Evolutionary conservation across 2,888 invertebrate species (phyloP).

Genomic region (Bursaphelenchus okinawaensis): DNA sequence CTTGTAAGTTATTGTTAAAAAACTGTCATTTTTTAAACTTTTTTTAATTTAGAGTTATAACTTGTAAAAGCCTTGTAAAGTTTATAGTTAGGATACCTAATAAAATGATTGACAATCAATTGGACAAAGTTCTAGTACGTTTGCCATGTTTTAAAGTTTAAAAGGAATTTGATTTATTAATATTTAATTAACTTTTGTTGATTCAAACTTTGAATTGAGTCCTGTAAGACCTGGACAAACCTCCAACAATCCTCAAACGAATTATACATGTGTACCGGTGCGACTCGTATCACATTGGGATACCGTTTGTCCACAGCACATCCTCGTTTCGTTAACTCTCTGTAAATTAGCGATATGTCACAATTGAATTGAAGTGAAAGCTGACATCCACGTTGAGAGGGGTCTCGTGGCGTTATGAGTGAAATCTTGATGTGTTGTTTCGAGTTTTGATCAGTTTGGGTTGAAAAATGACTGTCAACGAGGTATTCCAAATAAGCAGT

Average conservation of each 20-base stretch:
- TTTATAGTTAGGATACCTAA: too few relatives aligned
- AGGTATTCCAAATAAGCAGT: constrained; percentile 63
- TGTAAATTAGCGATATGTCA: constrained; percentile 59
- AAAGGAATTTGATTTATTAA: neutral
- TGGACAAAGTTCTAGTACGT: too few relatives aligned
- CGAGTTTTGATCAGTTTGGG: constrained; percentile 14
- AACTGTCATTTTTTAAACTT: too few relatives aligned
- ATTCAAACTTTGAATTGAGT: constrained; percentile 19
- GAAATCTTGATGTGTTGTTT: constrained; percentile 45
- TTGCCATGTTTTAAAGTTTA: too few relatives aligned
- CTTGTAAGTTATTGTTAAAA: too few relatives aligned
- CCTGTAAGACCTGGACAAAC: constrained; percentile 40
- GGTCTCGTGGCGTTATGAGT: constrained; percentile 63
- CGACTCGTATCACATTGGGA: constrained; percentile 62
- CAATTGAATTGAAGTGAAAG: constrained; percentile 62
- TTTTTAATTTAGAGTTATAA: too few relatives aligned
- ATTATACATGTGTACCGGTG: constrained; percentile 64
- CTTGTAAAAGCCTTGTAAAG: too few relatives aligned
- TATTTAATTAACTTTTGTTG: constrained; percentile 2
- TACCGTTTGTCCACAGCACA: constrained; percentile 63
- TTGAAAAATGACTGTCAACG: constrained; percentile 35
- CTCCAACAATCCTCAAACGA: constrained; percentile 57
- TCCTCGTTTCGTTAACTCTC: constrained; percentile 61
- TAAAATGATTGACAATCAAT: too few relatives aligned
- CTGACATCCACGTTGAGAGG: constrained; percentile 62